These are phyloP conservation scores for Platycheirus albimanus DNA, from an alignment of 2,888 invertebrate genomes.

Conservation along the genomic window DNA sequence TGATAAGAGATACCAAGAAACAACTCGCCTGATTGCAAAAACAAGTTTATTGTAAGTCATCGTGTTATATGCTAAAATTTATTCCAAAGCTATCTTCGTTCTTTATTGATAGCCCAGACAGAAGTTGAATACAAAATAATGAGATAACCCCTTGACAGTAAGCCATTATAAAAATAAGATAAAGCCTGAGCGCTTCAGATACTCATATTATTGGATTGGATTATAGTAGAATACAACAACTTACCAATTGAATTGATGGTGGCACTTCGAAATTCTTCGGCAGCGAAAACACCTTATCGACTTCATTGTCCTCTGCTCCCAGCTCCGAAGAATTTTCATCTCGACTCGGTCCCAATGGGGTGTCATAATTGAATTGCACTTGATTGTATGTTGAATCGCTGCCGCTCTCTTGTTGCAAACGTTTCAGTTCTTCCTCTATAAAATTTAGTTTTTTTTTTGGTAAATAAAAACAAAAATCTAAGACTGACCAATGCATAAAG, in stretches of 20 bases:
- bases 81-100: neutral
- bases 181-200: too few relatives aligned
- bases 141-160: conserved; percentile 52
- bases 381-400: conserved; percentile 85
- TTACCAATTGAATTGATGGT: conserved; percentile 88
- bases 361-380: conserved; percentile 90
- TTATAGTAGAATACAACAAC: conserved; percentile 75
- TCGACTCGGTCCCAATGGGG: conserved; percentile 83
- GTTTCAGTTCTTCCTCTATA: conserved; percentile 95
- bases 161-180: conserved; percentile 1
- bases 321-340: conserved; percentile 71
- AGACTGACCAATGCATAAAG: conserved; percentile 64
- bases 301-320: conserved; percentile 84
- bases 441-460: conserved; percentile 75
- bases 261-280: conserved; percentile 90
- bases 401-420: conserved; percentile 89
- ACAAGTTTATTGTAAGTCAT: conserved; percentile 21
- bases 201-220: too few relatives aligned
- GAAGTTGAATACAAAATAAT: conserved; percentile 25
- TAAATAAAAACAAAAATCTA: conserved; percentile 67
- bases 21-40: neutral
- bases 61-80: neutral
- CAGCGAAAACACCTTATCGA: conserved; percentile 90
- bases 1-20: neutral
- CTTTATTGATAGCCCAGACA: conserved; percentile 24